Conservation (phyloP, 1,140 invertebrate genomes). For the Trichomalopsis sarcophagae region DNA sequence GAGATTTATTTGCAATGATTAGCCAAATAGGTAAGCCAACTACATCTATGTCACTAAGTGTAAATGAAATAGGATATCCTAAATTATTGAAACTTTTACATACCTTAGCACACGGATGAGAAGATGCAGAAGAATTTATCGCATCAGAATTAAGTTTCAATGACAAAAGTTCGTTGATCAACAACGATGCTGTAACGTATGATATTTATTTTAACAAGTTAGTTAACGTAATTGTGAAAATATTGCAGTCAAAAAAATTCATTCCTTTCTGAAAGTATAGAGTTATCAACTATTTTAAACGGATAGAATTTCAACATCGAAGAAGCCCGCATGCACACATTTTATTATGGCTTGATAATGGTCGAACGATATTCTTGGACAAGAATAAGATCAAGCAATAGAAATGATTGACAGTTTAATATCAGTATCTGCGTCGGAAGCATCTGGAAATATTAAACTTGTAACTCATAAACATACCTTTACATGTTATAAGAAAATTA, state of each 20-base stretch:
- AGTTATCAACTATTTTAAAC: conserved; percentile 61
- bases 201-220: conserved; percentile 69
- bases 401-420: conserved; percentile 50
- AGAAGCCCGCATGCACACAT: conserved; percentile 66
- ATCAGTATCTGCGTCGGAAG: conserved; percentile 53
- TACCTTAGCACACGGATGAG: conserved; percentile 63
- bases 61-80: conserved; percentile 55
- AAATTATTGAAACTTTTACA: conserved; percentile 64
- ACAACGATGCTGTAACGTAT: conserved; percentile 71
- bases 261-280: conserved; percentile 59
- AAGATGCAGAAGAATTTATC: conserved; percentile 38
- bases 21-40: too few relatives aligned
- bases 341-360: conserved; percentile 63
- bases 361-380: conserved; percentile 58
- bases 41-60: too few relatives aligned
- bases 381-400: conserved; percentile 44
- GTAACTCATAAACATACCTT: conserved; percentile 55
- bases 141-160: conserved; percentile 3
- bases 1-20: conserved; percentile 61
- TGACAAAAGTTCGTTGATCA: conserved; percentile 63
- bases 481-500: conserved; percentile 58
- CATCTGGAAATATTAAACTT: conserved; percentile 58
- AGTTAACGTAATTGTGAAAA: conserved; percentile 57
- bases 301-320: conserved; percentile 24
- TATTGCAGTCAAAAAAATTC: conserved; percentile 53